Evolutionary conservation across 1,140 invertebrate species (phyloP).

Genomic region (Hylyphantes graminicola): DNA sequence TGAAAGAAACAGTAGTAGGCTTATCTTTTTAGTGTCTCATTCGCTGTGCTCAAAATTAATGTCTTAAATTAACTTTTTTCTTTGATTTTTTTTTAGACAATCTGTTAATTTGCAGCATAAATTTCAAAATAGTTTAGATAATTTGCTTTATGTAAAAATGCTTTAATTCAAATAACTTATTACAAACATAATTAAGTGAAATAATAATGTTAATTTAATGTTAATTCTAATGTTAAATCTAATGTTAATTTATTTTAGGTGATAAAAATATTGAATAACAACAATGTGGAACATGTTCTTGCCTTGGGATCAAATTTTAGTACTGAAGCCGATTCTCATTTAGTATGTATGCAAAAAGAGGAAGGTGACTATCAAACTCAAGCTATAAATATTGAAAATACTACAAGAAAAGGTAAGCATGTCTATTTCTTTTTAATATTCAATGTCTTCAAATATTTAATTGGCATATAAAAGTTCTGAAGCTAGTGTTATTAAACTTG

Average conservation of each 20-base stretch:
- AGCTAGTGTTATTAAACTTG: neutral
- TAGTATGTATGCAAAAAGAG: conserved; percentile 85
- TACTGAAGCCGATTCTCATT: conserved; percentile 83
- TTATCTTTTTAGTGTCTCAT: too few species aligned
- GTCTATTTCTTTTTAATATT: neutral
- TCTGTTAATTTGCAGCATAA: too few species aligned
- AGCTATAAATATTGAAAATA: conserved; percentile 76
- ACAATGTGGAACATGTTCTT: conserved; percentile 84
- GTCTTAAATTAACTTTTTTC: too few species aligned
- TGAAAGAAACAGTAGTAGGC: too few species aligned
- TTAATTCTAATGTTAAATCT: neutral
- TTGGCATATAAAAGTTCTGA: neutral
- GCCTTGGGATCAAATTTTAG: conserved; percentile 87
- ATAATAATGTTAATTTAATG: too few species aligned
- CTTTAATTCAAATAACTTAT: too few species aligned
- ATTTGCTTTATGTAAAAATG: too few species aligned
- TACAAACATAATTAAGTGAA: too few species aligned
- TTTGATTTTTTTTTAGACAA: too few species aligned
- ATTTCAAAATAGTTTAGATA: too few species aligned
- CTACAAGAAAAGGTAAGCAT: conserved; percentile 50
- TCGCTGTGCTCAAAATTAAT: too few species aligned
- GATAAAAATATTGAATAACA: conserved; percentile 83
- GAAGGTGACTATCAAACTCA: conserved; percentile 83
- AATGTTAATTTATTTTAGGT: conserved; percentile 68
- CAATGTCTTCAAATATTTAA: neutral